Conservation (phyloP, 2,113 vertebrate genomes). For the Rhadina sibilatrix region DNA sequence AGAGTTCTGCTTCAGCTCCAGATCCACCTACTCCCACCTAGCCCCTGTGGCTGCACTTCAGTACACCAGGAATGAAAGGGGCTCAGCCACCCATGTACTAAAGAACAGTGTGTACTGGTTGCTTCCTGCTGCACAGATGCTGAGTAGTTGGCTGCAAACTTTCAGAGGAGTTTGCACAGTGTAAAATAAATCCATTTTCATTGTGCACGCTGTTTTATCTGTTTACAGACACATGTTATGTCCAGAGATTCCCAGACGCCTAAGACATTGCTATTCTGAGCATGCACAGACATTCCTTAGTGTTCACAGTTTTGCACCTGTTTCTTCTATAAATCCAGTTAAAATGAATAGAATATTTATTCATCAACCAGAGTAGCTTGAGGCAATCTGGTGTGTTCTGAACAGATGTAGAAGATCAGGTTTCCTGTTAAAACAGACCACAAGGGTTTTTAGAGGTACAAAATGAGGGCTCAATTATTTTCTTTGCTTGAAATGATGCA, state of each 20-base stretch:
- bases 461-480: neutral
- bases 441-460: neutral
- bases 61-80: neutral
- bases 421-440: conserved; percentile 12
- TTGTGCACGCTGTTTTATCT: neutral
- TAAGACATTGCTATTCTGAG: neutral
- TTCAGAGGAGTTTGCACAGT: neutral
- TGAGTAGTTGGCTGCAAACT: neutral
- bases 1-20: neutral
- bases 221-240: neutral
- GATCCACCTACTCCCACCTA: accelerated
- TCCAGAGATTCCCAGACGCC: neutral
- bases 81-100: neutral
- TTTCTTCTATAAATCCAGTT: neutral
- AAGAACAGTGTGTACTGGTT: neutral
- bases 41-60: neutral
- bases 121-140: neutral
- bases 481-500: neutral
- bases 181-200: neutral
- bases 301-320: neutral
- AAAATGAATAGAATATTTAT: neutral
- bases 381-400: neutral
- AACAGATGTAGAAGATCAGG: conserved; percentile 12
- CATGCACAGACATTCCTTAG: neutral
- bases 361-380: neutral